Evolutionary conservation across 2,113 vertebrate species (phyloP), one percentile per base, ranked within the genome.

Genomic region (Picathartes gymnocephalus): DNA sequence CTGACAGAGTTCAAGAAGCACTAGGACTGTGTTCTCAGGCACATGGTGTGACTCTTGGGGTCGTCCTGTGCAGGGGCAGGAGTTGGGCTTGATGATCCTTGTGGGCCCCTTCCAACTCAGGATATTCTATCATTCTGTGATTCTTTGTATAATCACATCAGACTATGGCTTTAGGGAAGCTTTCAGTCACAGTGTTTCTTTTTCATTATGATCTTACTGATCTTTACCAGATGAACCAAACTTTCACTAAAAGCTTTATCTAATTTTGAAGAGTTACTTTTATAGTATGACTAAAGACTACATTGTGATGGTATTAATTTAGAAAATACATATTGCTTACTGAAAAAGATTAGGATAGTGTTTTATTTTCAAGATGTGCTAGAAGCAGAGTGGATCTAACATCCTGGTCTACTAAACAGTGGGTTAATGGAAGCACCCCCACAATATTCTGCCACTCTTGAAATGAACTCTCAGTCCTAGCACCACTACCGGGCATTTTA

Each of bases 191-290:
- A 10, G 37, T 56, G 30, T 81, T 94, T 84, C 37, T 54, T 84
- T 86, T 76, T 91, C 22, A 69, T 83, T 83, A 54, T 68, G 65
- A 87, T 68, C 65, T 57, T 79, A 48, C 64, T 89, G 89, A 91
- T 77, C 61, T 89, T 91, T 66, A 82, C 81, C 54, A 85, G 94
- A 91, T 72, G 78, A 89, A 89, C n/a, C 22, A 65, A 91, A 92
- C 25, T 85, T 93, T 79, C 81, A 72, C 44, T 71, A 65, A 89
- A 92, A 91, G 48, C 57, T 87, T 93, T 81, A 92, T 71, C 48
- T 68, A 85, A 89, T 93, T 92, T 73, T 72, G 45, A 85, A 79
- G 74, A 65, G 35, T 79, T 92, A 76, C 79, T 95, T 93, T 94
- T 95, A 65, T 76, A 39, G 57, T 71, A 58, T 78, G 69, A 86